phyloP scores from a whole-genome alignment of 2,888 invertebrate genomes.

The Drosophila recens region DNA sequence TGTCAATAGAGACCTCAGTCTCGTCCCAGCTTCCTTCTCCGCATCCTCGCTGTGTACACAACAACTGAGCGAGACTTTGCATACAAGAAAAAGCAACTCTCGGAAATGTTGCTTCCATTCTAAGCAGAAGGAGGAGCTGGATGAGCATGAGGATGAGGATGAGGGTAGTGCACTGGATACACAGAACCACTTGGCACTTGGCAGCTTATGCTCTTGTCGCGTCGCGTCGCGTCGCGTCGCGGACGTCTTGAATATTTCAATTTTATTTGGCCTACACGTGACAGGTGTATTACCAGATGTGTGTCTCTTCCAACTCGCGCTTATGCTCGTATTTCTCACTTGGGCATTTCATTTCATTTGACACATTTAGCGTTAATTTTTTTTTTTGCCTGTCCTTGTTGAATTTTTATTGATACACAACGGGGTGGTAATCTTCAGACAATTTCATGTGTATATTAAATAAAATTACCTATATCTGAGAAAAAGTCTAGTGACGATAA shows the following conservation, averaged over 20 bases:
- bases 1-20: conserved; percentile 45
- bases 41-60: not conserved
- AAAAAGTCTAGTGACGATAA: too few relatives aligned
- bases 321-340: conserved; percentile 70
- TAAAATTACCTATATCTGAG: not conserved
- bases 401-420: conserved; percentile 7
- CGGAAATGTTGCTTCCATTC: not conserved
- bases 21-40: not conserved
- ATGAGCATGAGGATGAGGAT: too few relatives aligned
- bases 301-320: conserved; percentile 14
- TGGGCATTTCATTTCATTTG: conserved; percentile 74
- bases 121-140: too few relatives aligned
- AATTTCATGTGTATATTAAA: not conserved
- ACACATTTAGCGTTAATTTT: conserved; percentile 61
- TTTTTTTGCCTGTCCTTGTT: conserved; percentile 46
- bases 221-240: conserved; percentile 26
- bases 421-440: not conserved
- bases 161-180: not conserved
- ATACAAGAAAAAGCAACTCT: not conserved
- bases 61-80: not conserved
- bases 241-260: conserved; percentile 71
- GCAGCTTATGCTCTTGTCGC: conserved; percentile 30
- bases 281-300: conserved; percentile 50
- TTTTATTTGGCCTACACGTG: conserved; percentile 79
- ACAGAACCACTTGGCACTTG: conserved; percentile 31